Conservation (phyloP, 2,888 invertebrate species). For the Ectemnius lituratus region DNA sequence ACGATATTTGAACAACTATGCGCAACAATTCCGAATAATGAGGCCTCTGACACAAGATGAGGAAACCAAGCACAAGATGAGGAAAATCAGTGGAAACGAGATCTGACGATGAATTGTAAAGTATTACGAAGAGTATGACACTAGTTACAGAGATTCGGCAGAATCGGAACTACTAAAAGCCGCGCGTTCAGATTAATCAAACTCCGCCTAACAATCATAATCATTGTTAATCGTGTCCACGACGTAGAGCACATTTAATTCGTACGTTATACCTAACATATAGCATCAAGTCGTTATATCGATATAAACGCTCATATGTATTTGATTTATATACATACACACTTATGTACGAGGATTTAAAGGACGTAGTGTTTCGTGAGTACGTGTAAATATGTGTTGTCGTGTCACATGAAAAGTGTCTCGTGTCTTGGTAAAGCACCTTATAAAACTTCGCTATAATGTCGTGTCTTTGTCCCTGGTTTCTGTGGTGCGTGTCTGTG, state of each 20-base stretch:
- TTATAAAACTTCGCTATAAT: constrained; percentile 59
- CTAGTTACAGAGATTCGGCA: constrained; percentile 12
- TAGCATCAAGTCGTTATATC: constrained; percentile 59
- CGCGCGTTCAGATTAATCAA: constrained; percentile 51
- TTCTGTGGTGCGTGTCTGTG: constrained; percentile 4
- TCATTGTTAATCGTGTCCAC: constrained; percentile 55
- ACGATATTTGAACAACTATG: too few relatives aligned
- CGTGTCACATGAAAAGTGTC: constrained; percentile 13
- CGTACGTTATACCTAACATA: constrained; percentile 61
- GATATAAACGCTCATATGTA: constrained; percentile 59
- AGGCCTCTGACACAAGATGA: too few relatives aligned
- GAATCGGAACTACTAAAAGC: constrained; percentile 19
- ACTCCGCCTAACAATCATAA: constrained; percentile 53
- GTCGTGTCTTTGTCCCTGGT: constrained; percentile 25
- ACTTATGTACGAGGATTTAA: constrained; percentile 62
- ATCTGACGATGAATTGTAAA: constrained; percentile 12
- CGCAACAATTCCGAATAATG: too few relatives aligned
- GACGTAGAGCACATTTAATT: constrained; percentile 55
- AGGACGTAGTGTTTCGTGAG: constrained; percentile 29
- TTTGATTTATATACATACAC: constrained; percentile 64
- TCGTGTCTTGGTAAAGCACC: constrained; percentile 67
- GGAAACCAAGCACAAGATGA: neutral
- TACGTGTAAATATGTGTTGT: constrained; percentile 47
- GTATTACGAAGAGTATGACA: constrained; percentile 21
- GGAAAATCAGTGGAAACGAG: constrained; percentile 1